Evolutionary conservation across 2,113 vertebrate species (phyloP), one percentile per base, ranked within the genome.

Genomic region (Sphyrna mokarran): DNA sequence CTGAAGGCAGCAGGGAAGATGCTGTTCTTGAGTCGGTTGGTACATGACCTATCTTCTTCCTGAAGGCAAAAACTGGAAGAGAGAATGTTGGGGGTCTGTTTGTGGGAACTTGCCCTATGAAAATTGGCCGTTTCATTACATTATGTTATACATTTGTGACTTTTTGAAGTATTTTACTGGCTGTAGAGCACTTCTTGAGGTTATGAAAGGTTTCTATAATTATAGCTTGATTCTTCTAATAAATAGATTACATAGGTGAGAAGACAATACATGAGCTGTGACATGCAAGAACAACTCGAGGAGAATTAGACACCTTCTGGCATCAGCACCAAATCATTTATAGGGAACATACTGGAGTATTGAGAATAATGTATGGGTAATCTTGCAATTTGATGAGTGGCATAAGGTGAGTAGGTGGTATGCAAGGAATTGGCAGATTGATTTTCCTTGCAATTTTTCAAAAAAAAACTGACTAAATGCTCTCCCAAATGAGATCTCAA

Each of bases 401-500:
- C 58, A 93, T 66, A 93, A 93, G 61, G 58, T 66, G 58, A 40
- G 90, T 93, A 93, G 90, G 58, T 37, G 58, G 90, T 66, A 14
- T 68, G 11, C 26, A 68, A 48, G 11, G 18, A 93, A 66, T 93
- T 93, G 33, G 33, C 3, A 66, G 29, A 93, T 66, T 37, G 58
- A 37, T 37, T 93, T 66, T 93, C 29, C 48, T 61, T 33, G 18
- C 87, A 33, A 16, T 33, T 90, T 90, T 58, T 61, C n/a, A 93
- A 37, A 16, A 63, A 61, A 90, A 61, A 33, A n/a, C 6, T 61
- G 26, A 93, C n/a, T 37, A 68, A 93, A 93, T 93, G 90, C 16
- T 93, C 90, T 93, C 48, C 90, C 58, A 68, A 66, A 66, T 93
- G 58, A 37, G 4, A n/a, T 16, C 90, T 93, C 61, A 93, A 93